phyloP scores from a whole-genome alignment of 2,888 invertebrate genomes.

The Sussaba pulchella region DNA sequence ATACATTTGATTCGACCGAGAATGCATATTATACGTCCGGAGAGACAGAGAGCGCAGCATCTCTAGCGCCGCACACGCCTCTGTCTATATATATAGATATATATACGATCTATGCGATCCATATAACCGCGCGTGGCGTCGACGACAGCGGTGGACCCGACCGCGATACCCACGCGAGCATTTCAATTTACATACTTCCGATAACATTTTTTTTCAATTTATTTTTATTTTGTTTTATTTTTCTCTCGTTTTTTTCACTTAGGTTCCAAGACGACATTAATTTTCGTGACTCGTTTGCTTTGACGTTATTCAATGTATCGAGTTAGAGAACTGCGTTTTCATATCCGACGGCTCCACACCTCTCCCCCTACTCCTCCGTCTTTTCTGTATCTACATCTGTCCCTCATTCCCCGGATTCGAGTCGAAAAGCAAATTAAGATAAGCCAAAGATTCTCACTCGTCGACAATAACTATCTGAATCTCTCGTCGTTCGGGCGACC shows the following conservation, averaged over 20 bases:
- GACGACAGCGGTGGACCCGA: conserved; percentile 16
- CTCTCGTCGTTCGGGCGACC: neutral
- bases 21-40: conserved; percentile 34
- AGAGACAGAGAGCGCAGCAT: conserved; percentile 17
- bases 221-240: too few relatives aligned
- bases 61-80: conserved; percentile 17
- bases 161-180: conserved; percentile 61
- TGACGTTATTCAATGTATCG: conserved; percentile 49
- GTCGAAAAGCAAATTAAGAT: conserved; percentile 38
- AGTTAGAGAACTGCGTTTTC: conserved; percentile 24
- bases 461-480: neutral
- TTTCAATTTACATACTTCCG: conserved; percentile 71
- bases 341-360: conserved; percentile 7
- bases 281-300: conserved; percentile 52
- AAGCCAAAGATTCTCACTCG: conserved; percentile 28
- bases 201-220: conserved; percentile 61
- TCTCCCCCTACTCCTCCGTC: neutral
- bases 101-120: neutral
- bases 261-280: conserved; percentile 43
- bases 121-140: conserved; percentile 20
- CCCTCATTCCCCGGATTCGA: neutral
- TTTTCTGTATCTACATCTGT: too few relatives aligned
- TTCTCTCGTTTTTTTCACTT: conserved; percentile 4
- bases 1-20: conserved; percentile 56
- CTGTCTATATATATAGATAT: neutral